Evolutionary conservation across 2,113 vertebrate genomes (phyloP).

Genomic region (Aptenodytes forsteri): DNA sequence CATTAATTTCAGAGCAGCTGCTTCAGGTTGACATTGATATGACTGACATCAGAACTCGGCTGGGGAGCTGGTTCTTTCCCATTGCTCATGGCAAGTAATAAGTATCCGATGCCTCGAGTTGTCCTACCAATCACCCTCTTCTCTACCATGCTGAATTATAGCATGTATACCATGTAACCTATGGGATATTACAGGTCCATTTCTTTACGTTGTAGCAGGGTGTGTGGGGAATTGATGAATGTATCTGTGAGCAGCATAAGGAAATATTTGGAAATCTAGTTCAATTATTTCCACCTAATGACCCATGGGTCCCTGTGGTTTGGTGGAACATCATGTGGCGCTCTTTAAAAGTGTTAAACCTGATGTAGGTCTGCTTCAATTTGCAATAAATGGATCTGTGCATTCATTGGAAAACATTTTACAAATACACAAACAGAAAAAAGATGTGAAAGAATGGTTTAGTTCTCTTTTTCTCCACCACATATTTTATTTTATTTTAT

Average conservation of each 20-base stretch:
- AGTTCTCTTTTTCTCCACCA: background rate
- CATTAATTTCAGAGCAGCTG: conserved; percentile 21
- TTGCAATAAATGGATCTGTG: background rate
- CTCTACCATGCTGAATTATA: background rate
- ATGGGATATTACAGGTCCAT: too few relatives aligned
- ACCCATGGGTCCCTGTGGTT: background rate
- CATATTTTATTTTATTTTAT: background rate
- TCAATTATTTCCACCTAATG: background rate
- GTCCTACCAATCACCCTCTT: background rate
- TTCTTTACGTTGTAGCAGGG: background rate
- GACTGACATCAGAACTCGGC: background rate
- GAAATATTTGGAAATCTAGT: background rate
- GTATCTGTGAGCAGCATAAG: background rate
- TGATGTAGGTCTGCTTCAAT: background rate
- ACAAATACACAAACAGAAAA: background rate
- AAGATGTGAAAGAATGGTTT: background rate
- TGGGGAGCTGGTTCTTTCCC: background rate
- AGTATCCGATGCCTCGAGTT: background rate
- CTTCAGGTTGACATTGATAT: background rate
- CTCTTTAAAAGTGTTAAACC: background rate
- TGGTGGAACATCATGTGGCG: background rate
- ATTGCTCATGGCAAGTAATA: background rate
- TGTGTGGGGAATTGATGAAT: background rate
- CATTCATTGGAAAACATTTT: background rate
- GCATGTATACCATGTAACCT: background rate